Base-by-base conservation (phyloP, 2,888 invertebrate genomes). In the Aphrophora alni region DNA sequence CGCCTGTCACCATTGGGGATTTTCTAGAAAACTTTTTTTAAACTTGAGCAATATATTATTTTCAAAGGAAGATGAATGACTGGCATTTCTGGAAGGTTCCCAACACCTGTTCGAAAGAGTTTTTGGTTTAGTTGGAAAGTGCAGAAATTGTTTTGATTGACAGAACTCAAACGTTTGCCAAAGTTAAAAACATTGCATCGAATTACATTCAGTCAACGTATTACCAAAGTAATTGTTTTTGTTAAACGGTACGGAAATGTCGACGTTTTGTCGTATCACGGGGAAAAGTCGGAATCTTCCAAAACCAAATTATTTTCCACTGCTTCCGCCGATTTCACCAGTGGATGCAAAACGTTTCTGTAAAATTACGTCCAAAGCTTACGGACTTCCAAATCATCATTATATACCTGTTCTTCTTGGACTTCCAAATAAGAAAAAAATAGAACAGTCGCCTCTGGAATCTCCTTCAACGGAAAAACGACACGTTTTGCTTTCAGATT, bases 311-410 rank as follows among this genome's bases (percentile, higher is more conserved):
- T 95, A 95, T 87, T 93, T 95, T 86, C 95, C 95, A 25, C 90
- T 95, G 77, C 90, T 95, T 84, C 94, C 94, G 72, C 95, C 95
- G 3, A 93, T 95, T 82, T 94, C 95, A 75, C 95, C 95, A 17
- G 94, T 94, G n/a, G 95, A 95, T 87, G 95, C 95, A 0, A 92
- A 93, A 86, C 91, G 95, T 82, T 93, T 93, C 87, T 94, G 95
- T 88, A 92, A 94, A 85, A 94, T 95, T 85, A 95, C 95, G 75
- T 94, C 94, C 80, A 94, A 94, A 87, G 93, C 94, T 51, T 92
- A 94, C 83, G 93, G 94, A 38, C 89, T 93, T 79, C 93, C 93
- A 72, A 91, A 93, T 68, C 94, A 95, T 88, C 94, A 94, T 88
- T 95, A 94, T 90, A 94, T 94, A 89, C 94, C 94, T 87, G 94